These are phyloP conservation scores for Tylochromis polylepis DNA, from an alignment of 2,113 vertebrate genomes.

Conservation along the genomic window DNA sequence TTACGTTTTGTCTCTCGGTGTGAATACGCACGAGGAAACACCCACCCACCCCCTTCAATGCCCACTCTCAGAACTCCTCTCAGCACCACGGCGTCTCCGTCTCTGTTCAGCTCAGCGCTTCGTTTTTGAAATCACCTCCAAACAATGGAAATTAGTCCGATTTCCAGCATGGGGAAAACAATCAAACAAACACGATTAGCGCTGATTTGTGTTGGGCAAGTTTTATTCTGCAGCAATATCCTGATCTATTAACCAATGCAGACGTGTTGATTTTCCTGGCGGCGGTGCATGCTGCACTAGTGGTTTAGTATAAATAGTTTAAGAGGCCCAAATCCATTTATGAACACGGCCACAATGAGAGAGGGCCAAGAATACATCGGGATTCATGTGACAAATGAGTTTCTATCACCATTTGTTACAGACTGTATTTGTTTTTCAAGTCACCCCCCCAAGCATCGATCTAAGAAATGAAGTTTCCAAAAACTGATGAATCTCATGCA, in stretches of 20 bases:
- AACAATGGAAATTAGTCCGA: background rate
- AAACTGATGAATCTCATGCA: background rate
- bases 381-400: constrained; percentile 10
- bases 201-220: background rate
- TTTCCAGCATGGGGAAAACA: background rate
- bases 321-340: background rate
- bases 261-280: background rate
- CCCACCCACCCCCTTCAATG: background rate
- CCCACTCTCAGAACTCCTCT: background rate
- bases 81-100: background rate
- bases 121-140: background rate
- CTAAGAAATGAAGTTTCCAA: background rate
- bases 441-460: background rate
- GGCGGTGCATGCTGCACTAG: background rate
- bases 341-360: background rate
- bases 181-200: background rate
- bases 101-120: background rate
- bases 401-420: constrained; percentile 17
- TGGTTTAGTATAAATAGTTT: background rate
- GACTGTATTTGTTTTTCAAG: background rate
- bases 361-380: background rate
- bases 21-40: background rate
- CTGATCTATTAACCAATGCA: background rate
- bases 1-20: background rate
- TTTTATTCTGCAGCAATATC: background rate